phyloP scores from a whole-genome alignment of 1,140 invertebrate genomes.

The Gonatopus flavifemur region DNA sequence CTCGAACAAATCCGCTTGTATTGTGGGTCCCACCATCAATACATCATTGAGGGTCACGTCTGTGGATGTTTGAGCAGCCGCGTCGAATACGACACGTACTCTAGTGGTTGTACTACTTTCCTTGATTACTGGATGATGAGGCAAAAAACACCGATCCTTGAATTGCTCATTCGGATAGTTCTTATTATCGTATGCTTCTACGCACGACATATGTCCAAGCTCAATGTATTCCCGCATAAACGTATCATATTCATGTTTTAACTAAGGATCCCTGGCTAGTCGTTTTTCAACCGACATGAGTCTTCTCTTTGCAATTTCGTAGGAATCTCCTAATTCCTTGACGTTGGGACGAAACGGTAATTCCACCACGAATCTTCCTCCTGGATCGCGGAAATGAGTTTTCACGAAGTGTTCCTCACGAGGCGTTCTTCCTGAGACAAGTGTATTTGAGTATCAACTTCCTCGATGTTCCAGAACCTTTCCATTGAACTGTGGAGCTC shows the following conservation, averaged over 20 bases:
- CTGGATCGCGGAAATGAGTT: neutral
- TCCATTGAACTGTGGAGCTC: no score
- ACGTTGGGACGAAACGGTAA: neutral
- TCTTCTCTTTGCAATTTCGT: neutral
- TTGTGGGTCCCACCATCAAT: neutral
- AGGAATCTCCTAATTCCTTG: neutral
- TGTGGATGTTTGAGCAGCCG: neutral
- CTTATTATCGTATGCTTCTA: no score
- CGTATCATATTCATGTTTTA: conserved; percentile 13
- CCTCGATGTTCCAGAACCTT: conserved; percentile 2
- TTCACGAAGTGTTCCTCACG: neutral
- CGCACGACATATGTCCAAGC: conserved; percentile 21
- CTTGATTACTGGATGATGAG: neutral
- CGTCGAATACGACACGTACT: conserved; percentile 42
- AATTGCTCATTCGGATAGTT: conserved; percentile 18
- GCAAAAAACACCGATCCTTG: neutral
- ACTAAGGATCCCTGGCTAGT: conserved; percentile 9
- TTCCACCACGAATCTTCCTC: neutral
- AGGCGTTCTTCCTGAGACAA: neutral
- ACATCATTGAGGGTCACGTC: neutral
- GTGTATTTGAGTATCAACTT: neutral
- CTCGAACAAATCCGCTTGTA: neutral
- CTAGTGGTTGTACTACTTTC: conserved; percentile 18
- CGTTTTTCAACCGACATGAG: conserved; percentile 12
- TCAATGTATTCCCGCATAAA: conserved; percentile 28